These are phyloP conservation scores for Drosophila quadrilineata DNA, from an alignment of 1,140 invertebrate species.

Conservation along the genomic window DNA sequence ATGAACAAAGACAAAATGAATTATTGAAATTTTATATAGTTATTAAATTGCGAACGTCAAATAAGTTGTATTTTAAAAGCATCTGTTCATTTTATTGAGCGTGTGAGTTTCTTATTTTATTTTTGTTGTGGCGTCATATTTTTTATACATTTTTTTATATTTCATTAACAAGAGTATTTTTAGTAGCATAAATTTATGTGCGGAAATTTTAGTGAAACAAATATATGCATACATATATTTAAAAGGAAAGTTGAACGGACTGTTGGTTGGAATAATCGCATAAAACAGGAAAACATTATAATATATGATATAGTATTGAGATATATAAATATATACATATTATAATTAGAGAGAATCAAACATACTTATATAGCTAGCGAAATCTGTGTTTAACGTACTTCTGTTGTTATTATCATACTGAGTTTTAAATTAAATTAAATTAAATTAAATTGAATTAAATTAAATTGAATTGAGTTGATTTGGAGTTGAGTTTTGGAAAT, in stretches of 20 bases:
- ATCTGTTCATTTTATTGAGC: too few species aligned
- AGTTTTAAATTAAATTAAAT: too few species aligned
- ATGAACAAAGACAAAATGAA: slow-evolving; percentile 44
- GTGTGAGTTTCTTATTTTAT: too few species aligned
- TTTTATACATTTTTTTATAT: slow-evolving; percentile 41
- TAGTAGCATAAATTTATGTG: slow-evolving; percentile 49
- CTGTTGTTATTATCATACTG: too few species aligned
- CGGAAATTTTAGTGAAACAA: slow-evolving; percentile 40
- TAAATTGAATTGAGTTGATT: slow-evolving; percentile 37
- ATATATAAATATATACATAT: slow-evolving; percentile 28
- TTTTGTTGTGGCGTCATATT: too few species aligned
- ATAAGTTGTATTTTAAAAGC: too few species aligned
- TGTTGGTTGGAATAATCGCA: slow-evolving; percentile 45
- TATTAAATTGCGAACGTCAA: too few species aligned
- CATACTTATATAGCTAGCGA: slow-evolving; percentile 61
- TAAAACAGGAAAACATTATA: slow-evolving; percentile 27
- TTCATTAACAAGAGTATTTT: slow-evolving; percentile 49
- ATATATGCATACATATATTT: too few species aligned
- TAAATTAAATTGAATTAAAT: too few species aligned
- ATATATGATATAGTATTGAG: slow-evolving; percentile 7
- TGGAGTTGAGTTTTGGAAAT: slow-evolving; percentile 47
- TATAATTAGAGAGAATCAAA: slow-evolving; percentile 41
- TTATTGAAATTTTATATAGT: slow-evolving; percentile 53
- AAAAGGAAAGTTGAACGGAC: not conserved
- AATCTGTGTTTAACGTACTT: slow-evolving; percentile 63